Conservation (phyloP, 2,888 invertebrate genomes). For the Melinopterus prodromus region DNA sequence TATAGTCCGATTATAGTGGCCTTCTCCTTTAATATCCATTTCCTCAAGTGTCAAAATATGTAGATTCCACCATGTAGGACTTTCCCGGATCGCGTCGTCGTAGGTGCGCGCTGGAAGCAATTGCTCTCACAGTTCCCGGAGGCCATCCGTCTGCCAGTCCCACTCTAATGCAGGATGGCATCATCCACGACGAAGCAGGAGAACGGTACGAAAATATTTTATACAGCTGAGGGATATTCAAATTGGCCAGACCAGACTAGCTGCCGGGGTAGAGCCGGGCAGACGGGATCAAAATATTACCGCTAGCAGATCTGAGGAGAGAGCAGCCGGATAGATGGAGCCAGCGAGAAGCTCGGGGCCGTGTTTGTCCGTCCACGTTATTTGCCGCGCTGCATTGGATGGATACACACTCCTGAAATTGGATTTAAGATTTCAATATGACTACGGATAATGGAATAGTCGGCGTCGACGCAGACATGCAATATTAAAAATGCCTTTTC, state of each 20-base stretch:
- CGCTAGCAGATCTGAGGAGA: constrained; percentile 6
- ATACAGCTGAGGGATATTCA: constrained; percentile 35
- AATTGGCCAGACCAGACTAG: constrained; percentile 38
- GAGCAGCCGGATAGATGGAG: neutral
- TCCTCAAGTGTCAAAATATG: neutral
- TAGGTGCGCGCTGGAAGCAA: constrained; percentile 28
- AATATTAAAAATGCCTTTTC: constrained; percentile 22
- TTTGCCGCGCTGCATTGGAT: constrained; percentile 25
- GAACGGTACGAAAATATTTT: constrained; percentile 35
- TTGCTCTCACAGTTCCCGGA: constrained; percentile 38
- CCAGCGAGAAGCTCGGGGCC: neutral
- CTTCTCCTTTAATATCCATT: neutral
- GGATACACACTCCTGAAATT: constrained; percentile 22
- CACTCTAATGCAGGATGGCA: constrained; percentile 28
- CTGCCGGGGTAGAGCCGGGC: constrained; percentile 20
- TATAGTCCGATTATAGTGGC: no score
- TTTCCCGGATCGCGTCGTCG: neutral
- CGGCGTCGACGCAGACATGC: constrained; percentile 8
- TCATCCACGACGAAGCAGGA: constrained; percentile 27
- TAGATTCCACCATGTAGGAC: neutral
- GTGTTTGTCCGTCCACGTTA: constrained; percentile 23
- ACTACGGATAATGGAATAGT: constrained; percentile 9
- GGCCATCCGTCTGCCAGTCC: constrained; percentile 39
- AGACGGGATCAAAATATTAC: constrained; percentile 39
- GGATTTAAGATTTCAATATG: constrained; percentile 22